These are phyloP conservation scores for Dendropsophus ebraccatus DNA, from an alignment of 2,113 vertebrate genomes.

Conservation along the genomic window DNA sequence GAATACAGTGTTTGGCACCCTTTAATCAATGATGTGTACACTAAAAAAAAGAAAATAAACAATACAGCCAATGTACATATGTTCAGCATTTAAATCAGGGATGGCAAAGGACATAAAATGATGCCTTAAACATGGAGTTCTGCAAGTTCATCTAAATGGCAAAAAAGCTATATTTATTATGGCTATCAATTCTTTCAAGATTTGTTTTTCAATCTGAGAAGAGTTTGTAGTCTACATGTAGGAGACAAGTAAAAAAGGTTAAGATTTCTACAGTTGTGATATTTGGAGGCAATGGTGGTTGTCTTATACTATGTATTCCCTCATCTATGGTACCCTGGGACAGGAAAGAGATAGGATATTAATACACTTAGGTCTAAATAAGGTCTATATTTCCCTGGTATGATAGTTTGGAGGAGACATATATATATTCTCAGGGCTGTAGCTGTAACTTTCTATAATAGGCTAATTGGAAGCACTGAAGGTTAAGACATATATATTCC, in stretches of 20 bases:
- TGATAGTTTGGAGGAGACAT: background rate
- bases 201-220: background rate
- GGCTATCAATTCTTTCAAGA: background rate
- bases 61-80: slow-evolving; percentile 47
- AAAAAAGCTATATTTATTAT: slow-evolving; percentile 10
- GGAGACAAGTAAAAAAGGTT: background rate
- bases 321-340: background rate
- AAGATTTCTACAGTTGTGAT: background rate
- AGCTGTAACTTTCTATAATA: background rate
- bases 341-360: background rate
- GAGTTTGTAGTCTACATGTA: background rate
- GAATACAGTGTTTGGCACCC: slow-evolving; percentile 53
- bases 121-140: slow-evolving; percentile 27
- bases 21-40: slow-evolving; percentile 43
- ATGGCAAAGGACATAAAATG: slow-evolving; percentile 35
- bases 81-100: slow-evolving; percentile 43
- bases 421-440: background rate
- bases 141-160: slow-evolving; percentile 8
- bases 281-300: background rate
- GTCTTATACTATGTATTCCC: background rate
- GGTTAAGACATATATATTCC: slow-evolving; percentile 20
- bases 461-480: background rate
- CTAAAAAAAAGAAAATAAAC: slow-evolving; percentile 7
- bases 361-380: background rate
- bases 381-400: background rate